Percentiles rank a stretch among this genome's conserved stretches.
Conservation (phyloP, 2,797 vertebrate species). For the Threskiornis aethiopicus region DNA sequence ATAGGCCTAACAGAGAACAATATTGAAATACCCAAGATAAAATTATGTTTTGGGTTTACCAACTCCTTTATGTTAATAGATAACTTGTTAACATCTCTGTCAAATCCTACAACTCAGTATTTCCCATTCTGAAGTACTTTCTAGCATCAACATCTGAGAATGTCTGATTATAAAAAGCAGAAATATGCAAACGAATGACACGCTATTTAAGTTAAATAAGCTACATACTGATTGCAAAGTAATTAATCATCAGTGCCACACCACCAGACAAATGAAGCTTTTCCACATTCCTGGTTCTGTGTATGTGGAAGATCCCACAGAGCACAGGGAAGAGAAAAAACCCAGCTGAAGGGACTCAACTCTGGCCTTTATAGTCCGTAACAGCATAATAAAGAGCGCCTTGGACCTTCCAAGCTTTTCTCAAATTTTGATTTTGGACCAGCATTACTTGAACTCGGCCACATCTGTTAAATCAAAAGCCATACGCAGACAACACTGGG, state of each 20-base stretch:
- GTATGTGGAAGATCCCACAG: neutral
- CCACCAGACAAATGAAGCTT: neutral
- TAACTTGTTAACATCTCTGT: neutral
- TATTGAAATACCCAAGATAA: neutral
- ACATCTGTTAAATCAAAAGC: neutral
- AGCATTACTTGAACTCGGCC: neutral
- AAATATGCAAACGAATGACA: fast-evolving
- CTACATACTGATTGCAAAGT: neutral
- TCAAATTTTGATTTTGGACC: neutral
- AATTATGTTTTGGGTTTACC: neutral
- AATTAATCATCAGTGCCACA: fast-evolving
- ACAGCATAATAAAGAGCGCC: fast-evolving
- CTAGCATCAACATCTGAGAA: neutral
- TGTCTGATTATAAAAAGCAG: neutral
- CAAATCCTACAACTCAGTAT: fast-evolving
- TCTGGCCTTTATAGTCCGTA: fast-evolving
- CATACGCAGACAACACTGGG: fast-evolving
- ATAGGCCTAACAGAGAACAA: neutral
- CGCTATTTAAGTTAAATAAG: neutral
- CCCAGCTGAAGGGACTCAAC: fast-evolving
- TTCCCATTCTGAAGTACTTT: neutral
- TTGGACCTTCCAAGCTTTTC: neutral
- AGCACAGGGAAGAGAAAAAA: neutral
- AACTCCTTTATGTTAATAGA: fast-evolving
- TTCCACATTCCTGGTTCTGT: neutral